A percentile compares a stretch with the other conserved stretches of the same genome.
Conservation (phyloP, 2,797 vertebrate genomes). For the Eulemur coronatus region DNA sequence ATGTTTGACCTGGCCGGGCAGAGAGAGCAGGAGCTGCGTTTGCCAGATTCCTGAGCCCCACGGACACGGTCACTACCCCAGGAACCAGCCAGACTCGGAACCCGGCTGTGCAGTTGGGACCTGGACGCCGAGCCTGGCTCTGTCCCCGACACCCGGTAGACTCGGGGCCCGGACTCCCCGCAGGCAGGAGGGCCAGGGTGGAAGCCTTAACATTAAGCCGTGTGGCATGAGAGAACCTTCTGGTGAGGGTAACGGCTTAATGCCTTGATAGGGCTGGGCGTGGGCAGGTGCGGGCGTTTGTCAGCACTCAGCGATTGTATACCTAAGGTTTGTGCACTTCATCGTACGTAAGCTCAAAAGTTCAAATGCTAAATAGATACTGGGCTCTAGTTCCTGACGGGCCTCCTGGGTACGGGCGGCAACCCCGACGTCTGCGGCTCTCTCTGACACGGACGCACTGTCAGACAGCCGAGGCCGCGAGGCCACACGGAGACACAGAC, state of each 20-base stretch:
- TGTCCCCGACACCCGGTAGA: accelerated
- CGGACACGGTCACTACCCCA: accelerated
- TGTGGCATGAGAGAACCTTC: not conserved
- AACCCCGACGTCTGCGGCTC: accelerated
- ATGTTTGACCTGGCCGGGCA: conserved; percentile 93
- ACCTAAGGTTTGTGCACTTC: accelerated
- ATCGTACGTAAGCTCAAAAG: accelerated
- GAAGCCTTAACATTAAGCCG: accelerated
- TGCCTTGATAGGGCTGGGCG: accelerated
- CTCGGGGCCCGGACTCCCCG: not conserved
- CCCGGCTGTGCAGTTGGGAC: accelerated
- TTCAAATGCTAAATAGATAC: accelerated
- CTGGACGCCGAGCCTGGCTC: accelerated
- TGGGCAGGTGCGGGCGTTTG: accelerated
- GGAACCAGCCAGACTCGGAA: not conserved
- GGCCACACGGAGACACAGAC: not conserved
- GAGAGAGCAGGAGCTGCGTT: accelerated
- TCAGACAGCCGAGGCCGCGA: accelerated
- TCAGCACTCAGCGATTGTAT: accelerated
- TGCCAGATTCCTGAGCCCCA: not conserved
- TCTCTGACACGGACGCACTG: accelerated
- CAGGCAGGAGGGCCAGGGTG: accelerated
- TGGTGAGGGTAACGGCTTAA: accelerated
- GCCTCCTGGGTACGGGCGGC: accelerated
- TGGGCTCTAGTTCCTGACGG: accelerated